Evolutionary conservation across 1,140 invertebrate species (phyloP).

Genomic region (Pseudomyrmex flavicornis): DNA sequence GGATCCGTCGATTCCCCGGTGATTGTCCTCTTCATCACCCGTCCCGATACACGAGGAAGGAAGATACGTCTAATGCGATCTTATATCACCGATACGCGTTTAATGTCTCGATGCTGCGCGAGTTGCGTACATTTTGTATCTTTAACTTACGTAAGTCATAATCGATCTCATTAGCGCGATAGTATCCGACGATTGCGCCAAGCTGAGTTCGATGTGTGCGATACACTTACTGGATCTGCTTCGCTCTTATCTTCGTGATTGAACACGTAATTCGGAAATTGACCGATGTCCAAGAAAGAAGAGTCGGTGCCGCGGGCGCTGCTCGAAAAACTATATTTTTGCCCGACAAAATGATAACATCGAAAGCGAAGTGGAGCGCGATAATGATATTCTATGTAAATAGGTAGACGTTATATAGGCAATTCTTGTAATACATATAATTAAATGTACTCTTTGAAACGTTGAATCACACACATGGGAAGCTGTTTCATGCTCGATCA

Average conservation of each 20-base stretch:
- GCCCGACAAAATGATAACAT: constrained; percentile 4
- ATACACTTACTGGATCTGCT: neutral
- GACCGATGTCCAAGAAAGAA: constrained; percentile 16
- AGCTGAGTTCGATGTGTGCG: neutral
- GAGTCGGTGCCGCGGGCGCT: neutral
- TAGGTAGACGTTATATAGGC: neutral
- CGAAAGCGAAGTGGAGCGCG: neutral
- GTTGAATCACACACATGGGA: too few species aligned
- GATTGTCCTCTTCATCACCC: constrained; percentile 52
- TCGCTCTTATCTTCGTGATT: constrained; percentile 48
- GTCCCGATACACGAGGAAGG: constrained; percentile 21
- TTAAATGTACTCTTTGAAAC: neutral
- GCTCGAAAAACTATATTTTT: neutral
- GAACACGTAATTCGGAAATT: constrained; percentile 41
- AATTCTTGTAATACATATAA: too few species aligned
- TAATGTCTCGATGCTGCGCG: constrained; percentile 14
- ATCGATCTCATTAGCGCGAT: constrained; percentile 53
- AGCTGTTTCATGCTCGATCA: neutral
- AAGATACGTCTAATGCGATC: constrained; percentile 43
- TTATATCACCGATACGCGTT: constrained; percentile 46
- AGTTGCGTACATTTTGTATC: constrained; percentile 7
- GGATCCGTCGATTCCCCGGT: constrained; percentile 37
- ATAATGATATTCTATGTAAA: constrained; percentile 29
- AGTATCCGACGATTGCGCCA: constrained; percentile 32
- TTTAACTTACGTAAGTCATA: constrained; percentile 58